Conservation (phyloP, 2,797 vertebrate genomes). For the Ciconia nigra region DNA sequence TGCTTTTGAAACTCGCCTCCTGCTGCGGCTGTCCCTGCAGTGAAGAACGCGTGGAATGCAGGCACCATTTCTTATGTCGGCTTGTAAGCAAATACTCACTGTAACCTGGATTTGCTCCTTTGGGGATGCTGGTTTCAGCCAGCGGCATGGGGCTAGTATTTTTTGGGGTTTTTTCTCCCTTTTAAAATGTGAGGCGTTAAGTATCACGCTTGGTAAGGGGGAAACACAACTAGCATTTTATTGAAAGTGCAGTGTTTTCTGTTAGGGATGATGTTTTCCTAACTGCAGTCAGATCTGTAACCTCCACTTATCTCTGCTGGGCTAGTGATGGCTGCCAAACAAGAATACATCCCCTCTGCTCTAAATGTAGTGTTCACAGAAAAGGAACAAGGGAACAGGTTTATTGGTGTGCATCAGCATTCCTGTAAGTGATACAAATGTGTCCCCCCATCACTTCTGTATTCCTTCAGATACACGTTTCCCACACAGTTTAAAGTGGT, state of each 20-base stretch:
- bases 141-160: not conserved
- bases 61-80: fast-evolving
- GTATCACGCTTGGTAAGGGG: not conserved
- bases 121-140: not conserved
- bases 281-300: not conserved
- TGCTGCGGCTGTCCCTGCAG: not conserved
- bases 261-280: not conserved
- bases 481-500: not conserved
- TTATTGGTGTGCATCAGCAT: not conserved
- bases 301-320: not conserved
- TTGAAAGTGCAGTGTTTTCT: not conserved
- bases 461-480: not conserved
- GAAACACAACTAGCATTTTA: not conserved
- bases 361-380: not conserved
- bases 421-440: not conserved
- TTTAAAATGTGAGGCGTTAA: not conserved
- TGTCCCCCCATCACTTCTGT: not conserved
- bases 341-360: not conserved
- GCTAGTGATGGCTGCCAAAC: not conserved
- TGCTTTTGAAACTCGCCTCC: not conserved
- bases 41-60: not conserved
- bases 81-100: not conserved
- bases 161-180: not conserved
- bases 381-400: not conserved
- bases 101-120: not conserved